phyloP scores from a whole-genome alignment of 1,140 invertebrate species.

The Drosophila funebris region DNA sequence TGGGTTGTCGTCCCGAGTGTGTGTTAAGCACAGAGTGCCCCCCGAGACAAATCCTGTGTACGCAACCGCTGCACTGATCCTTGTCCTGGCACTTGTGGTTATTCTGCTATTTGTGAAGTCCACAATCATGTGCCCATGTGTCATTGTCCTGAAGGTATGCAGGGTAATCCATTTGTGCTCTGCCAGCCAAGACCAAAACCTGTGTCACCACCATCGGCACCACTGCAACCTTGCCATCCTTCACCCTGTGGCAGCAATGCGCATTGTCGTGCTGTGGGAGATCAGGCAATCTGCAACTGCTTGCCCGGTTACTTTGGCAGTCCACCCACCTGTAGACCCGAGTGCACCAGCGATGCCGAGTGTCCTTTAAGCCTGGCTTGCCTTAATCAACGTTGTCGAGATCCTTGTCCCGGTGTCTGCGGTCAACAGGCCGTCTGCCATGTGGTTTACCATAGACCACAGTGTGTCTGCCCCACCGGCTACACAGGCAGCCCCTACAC shows the following conservation, averaged over 20 bases:
- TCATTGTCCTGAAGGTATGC: constrained; percentile 63
- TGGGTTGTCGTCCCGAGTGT: constrained; percentile 92
- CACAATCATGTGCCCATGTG: constrained; percentile 87
- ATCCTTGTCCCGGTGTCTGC: constrained; percentile 86
- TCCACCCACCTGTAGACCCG: constrained; percentile 86
- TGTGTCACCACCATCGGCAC: constrained; percentile 83
- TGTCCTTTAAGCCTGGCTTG: constrained; percentile 85
- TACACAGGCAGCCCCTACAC: constrained; percentile 90
- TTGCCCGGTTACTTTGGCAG: constrained; percentile 85
- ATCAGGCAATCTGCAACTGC: constrained; percentile 84
- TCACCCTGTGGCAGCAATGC: constrained; percentile 86
- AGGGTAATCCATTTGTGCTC: constrained; percentile 72
- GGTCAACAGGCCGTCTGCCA: constrained; percentile 90
- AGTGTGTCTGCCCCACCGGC: constrained; percentile 89
- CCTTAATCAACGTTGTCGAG: constrained; percentile 85
- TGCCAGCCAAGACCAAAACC: constrained; percentile 63
- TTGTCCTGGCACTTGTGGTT: constrained; percentile 90
- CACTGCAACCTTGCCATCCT: constrained; percentile 85
- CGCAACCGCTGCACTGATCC: constrained; percentile 90
- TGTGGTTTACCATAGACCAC: constrained; percentile 92
- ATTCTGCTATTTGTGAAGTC: constrained; percentile 89
- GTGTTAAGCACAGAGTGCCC: constrained; percentile 92
- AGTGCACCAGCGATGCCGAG: constrained; percentile 86
- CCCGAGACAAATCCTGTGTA: constrained; percentile 88
- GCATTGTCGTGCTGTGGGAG: constrained; percentile 84